Evolutionary conservation across 2,113 vertebrate species (phyloP).

Genomic region (Podarcis muralis): DNA sequence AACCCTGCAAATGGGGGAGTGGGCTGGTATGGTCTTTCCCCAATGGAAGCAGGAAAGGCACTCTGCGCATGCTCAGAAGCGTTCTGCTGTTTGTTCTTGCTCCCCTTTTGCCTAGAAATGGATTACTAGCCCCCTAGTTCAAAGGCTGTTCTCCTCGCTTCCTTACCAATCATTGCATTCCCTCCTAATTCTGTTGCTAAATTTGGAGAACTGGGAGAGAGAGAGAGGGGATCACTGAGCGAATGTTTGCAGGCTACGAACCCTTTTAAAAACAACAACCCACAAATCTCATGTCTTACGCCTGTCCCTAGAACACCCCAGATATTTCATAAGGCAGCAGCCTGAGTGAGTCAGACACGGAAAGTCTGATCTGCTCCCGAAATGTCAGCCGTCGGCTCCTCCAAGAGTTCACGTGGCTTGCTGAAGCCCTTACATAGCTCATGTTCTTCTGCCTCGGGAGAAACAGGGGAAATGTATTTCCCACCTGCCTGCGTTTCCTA

Average conservation of each 20-base stretch:
- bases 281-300: neutral
- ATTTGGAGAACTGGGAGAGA: neutral
- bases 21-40: too few species aligned
- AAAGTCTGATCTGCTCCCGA: neutral
- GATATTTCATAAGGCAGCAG: neutral
- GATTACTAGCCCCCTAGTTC: neutral
- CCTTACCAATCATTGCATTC: neutral
- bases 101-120: neutral
- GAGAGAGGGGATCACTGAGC: too few species aligned
- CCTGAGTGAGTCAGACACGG: neutral
- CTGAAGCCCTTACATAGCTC: neutral
- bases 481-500: slow-evolving; percentile 3
- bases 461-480: neutral
- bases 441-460: neutral
- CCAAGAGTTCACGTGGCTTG: neutral
- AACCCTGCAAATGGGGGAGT: neutral
- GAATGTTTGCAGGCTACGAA: neutral
- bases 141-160: neutral
- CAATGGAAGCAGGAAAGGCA: neutral
- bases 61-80: neutral
- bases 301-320: neutral
- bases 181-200: too few species aligned
- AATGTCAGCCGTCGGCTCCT: neutral
- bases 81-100: neutral
- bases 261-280: neutral